These are phyloP conservation scores for Ormyrus labotus DNA, from an alignment of 2,888 invertebrate genomes.

Conservation along the genomic window DNA sequence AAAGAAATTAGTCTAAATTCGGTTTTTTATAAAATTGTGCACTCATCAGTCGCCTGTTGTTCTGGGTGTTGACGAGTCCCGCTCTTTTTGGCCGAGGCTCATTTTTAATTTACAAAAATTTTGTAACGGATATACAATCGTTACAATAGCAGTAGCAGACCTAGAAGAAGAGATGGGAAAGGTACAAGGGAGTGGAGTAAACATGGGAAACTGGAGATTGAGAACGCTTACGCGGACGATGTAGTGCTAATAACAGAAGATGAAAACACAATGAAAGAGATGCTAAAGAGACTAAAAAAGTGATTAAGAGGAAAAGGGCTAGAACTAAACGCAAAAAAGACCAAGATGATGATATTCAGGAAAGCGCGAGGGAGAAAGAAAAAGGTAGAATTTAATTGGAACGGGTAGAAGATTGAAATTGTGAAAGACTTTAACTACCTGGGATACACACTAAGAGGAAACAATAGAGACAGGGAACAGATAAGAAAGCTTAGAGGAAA, in stretches of 20 bases:
- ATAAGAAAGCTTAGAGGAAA: slow-evolving; percentile 32
- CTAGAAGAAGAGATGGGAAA: slow-evolving; percentile 32
- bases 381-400: neutral
- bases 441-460: slow-evolving; percentile 32
- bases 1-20: no score
- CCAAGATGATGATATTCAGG: slow-evolving; percentile 10
- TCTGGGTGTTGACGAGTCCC: no score
- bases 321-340: slow-evolving; percentile 25
- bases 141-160: slow-evolving; percentile 52
- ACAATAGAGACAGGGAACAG: slow-evolving; percentile 29
- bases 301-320: slow-evolving; percentile 16
- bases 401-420: slow-evolving; percentile 7
- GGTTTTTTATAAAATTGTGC: no score
- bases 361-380: neutral
- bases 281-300: slow-evolving; percentile 22
- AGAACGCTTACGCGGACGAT: slow-evolving; percentile 36
- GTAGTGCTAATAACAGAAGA: slow-evolving; percentile 31
- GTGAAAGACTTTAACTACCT: slow-evolving; percentile 32
- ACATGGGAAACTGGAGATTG: slow-evolving; percentile 6
- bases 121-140: slow-evolving; percentile 24
- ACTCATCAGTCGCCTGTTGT: no score
- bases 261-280: neutral
- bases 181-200: slow-evolving; percentile 21
- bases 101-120: no score
- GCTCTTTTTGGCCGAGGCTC: no score